Evolutionary conservation across 1,140 invertebrate genomes (phyloP), one percentile per base, ranked within the genome.

Genomic region (Macrocentrus cingulum): DNA sequence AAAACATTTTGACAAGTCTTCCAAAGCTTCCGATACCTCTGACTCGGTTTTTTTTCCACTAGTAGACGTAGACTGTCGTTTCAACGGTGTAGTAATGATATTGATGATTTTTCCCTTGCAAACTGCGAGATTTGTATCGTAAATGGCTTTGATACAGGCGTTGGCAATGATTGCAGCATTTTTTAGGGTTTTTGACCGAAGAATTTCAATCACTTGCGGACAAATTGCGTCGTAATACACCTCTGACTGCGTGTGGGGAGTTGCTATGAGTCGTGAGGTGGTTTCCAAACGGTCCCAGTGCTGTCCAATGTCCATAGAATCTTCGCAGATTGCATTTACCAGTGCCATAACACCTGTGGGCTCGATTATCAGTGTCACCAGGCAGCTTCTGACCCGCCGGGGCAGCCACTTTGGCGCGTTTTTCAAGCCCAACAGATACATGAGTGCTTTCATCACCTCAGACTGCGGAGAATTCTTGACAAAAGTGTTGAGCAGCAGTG

Each of bases 201-300:
- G 65, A 55, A 85, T 72, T 34, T 79, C 67, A n/a, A 75, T 66
- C 9, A 86, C 54, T 71, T 85, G 79, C 19, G 62, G 44, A 42
- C 69, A 77, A 59, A 80, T 49, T 29, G 72, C 65, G 51, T 73
- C 62, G 58, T 85, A 85, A 63, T 85, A 83, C 63, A 76, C 66
- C 23, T 87, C 81, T 34, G 76, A 46, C 44, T 34, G 80, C 79
- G 63, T 84, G 83, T 54, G 83, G 83, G 39, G 76, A n/a, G n/a
- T 75, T 36, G 82, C 71, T 56, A 91, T 80, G 50, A 91, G 79
- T 74, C 82, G 84, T 25, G 83, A 84, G 56, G 89, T 78, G 65
- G 85, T 73, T 65, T 88, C 84, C 65, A 88, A 74, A 76, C 85
- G 85, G 63, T 83, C 81, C 87, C 87, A 89, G 61, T 85, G 81